These are phyloP conservation scores for Callithrix jacchus DNA, from an alignment of 2,113 vertebrate genomes.

Conservation along the genomic window DNA sequence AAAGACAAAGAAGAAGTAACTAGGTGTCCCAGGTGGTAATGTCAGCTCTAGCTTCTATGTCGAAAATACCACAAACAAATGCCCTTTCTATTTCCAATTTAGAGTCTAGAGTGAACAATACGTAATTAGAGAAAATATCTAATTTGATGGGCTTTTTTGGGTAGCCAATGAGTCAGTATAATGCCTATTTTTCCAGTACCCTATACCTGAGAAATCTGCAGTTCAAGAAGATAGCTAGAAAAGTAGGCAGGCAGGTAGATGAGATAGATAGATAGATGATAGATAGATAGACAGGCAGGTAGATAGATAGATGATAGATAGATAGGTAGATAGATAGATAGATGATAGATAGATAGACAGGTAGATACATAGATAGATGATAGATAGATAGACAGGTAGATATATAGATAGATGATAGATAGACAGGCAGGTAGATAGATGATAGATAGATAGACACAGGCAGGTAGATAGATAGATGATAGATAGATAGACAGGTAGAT, in stretches of 20 bases:
- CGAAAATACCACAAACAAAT: neutral
- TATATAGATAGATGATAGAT: too few relatives aligned
- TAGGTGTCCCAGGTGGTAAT: rapidly evolving
- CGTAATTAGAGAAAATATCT: neutral
- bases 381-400: too few relatives aligned
- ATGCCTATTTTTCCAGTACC: neutral
- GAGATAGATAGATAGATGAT: neutral
- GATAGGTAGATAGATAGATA: too few relatives aligned
- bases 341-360: too few relatives aligned
- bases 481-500: too few relatives aligned
- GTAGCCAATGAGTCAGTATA: neutral
- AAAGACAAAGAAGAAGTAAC: neutral
- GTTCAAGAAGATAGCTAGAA: neutral
- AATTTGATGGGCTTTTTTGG: neutral
- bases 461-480: neutral
- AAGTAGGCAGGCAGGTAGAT: neutral
- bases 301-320: neutral
- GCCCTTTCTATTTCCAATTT: neutral
- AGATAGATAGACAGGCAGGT: too few relatives aligned
- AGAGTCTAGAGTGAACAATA: neutral
- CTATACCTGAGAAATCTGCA: neutral
- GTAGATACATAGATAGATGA: neutral
- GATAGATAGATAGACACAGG: neutral
- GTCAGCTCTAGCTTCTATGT: neutral
- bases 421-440: too few relatives aligned